These are phyloP conservation scores for Piscicola geometra DNA, from an alignment of 2,888 invertebrate genomes.

Conservation along the genomic window DNA sequence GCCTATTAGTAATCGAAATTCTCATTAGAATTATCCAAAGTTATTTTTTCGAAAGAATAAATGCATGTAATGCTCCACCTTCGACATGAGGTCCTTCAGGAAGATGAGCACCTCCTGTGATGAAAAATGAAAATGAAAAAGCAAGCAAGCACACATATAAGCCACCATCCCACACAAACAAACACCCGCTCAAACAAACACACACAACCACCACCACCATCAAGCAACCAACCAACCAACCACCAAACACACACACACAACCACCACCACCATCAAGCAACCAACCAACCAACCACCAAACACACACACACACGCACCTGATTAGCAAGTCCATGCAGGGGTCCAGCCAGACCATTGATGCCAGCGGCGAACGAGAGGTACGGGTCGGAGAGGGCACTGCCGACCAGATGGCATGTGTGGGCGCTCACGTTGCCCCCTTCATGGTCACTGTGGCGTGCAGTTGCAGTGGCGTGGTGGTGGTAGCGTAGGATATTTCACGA, in stretches of 20 bases:
- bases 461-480: background rate
- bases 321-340: constrained; percentile 90
- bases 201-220: background rate
- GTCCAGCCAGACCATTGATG: constrained; percentile 88
- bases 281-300: too few species aligned
- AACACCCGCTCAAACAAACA: too few species aligned
- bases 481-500: too few species aligned
- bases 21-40: too few species aligned
- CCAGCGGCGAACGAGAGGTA: constrained; percentile 87
- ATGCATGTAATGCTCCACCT: too few species aligned
- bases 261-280: background rate
- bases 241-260: background rate
- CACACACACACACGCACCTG: constrained; percentile 64
- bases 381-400: constrained; percentile 87
- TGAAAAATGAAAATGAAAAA: background rate
- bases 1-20: too few species aligned
- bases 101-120: constrained; percentile 76
- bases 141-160: background rate
- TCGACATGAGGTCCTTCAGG: constrained; percentile 80
- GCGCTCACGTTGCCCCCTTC: constrained; percentile 95
- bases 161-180: background rate
- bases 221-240: too few species aligned
- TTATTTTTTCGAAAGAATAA: too few species aligned
- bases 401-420: constrained; percentile 87
- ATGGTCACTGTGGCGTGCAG: constrained; percentile 68